Evolutionary conservation across 1,140 invertebrate species (phyloP).

Genomic region (Cyclargus thomasi): DNA sequence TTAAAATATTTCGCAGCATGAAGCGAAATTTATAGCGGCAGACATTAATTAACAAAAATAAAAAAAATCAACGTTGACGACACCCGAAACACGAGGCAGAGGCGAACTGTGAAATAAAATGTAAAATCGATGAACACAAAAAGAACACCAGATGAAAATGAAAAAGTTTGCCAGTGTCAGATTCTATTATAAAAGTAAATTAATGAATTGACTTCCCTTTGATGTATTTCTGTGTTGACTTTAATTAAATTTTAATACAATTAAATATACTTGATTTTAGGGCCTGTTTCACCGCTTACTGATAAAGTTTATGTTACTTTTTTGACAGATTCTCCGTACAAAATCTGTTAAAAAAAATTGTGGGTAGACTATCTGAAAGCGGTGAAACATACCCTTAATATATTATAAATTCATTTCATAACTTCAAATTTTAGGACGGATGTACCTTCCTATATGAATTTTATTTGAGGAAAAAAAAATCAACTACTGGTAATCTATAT

Average conservation of each 20-base stretch:
- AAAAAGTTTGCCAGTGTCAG: not conserved
- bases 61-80: not conserved
- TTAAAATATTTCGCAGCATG: not conserved
- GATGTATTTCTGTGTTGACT: not conserved
- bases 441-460: too few species aligned
- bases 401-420: too few species aligned
- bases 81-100: not conserved
- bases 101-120: slow-evolving; percentile 1
- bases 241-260: not conserved
- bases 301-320: too few species aligned
- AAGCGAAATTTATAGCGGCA: not conserved
- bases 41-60: slow-evolving; percentile 1
- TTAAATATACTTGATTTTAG: too few species aligned
- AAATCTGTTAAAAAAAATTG: too few species aligned
- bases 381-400: too few species aligned
- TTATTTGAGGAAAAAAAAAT: too few species aligned
- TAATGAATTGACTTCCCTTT: not conserved
- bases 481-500: too few species aligned
- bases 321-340: too few species aligned
- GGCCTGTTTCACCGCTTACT: too few species aligned
- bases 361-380: too few species aligned
- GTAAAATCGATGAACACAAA: not conserved
- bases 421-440: too few species aligned
- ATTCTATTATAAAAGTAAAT: not conserved
- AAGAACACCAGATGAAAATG: not conserved